Conservation (phyloP, 2,888 invertebrate species). For the Drosophila mulleri region DNA sequence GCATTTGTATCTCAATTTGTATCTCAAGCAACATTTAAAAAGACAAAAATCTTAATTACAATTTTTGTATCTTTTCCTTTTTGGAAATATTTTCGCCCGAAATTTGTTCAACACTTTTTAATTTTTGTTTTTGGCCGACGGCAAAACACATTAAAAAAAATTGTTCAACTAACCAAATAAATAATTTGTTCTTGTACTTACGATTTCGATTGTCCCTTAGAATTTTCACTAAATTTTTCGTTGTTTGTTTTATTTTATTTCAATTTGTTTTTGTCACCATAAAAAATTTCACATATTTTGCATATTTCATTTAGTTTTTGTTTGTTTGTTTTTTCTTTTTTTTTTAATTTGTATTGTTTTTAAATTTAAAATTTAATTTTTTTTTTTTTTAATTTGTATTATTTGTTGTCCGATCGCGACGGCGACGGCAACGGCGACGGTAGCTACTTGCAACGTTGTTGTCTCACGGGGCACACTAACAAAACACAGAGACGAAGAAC, state of each 20-base stretch:
- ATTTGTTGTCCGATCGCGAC: constrained; percentile 30
- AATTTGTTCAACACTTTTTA: constrained; percentile 15
- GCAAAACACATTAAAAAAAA: background rate
- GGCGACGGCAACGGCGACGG: constrained; percentile 26
- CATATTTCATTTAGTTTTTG: constrained; percentile 15
- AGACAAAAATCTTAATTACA: constrained; percentile 46
- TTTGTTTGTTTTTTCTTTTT: constrained; percentile 7
- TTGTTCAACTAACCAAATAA: background rate
- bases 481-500: constrained; percentile 15
- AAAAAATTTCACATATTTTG: constrained; percentile 54
- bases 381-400: background rate
- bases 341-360: constrained; percentile 8
- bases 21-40: constrained; percentile 26
- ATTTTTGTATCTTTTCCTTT: constrained; percentile 17
- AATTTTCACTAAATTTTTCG: constrained; percentile 7
- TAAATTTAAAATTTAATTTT: background rate
- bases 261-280: constrained; percentile 35
- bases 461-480: constrained; percentile 26
- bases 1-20: constrained; percentile 44
- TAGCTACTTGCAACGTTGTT: constrained; percentile 1
- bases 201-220: constrained; percentile 27
- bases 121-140: constrained; percentile 28
- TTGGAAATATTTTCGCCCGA: constrained; percentile 5
- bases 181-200: constrained; percentile 31
- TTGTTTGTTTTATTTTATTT: constrained; percentile 13